Evolutionary conservation across 1,140 invertebrate species (phyloP), one percentile per base, ranked within the genome.

Genomic region (Dendroctonus valens): DNA sequence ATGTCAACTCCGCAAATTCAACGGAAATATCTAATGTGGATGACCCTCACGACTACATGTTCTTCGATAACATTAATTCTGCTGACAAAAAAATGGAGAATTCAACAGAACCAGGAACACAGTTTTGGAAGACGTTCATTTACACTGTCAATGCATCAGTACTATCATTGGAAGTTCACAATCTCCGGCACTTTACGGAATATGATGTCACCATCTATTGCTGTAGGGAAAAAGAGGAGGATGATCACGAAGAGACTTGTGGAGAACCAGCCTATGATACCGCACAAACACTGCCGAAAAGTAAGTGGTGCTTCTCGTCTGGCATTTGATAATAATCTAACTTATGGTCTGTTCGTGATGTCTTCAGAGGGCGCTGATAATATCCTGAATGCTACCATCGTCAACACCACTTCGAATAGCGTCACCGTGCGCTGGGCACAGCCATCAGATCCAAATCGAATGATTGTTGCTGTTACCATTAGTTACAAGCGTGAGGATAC

Each of bases 361-460:
- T 26, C 1, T 26, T 26, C 26, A n/a, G 11, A 55, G 15, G n/a
- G 11, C 0, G 9, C 8, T 26, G 87, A 89, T 71, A 77, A 85
- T 55, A 85, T 89, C 59, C 79, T 77, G 0, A 74, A 78, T 3
- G 73, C 88, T 26, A 59, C 66, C 15, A 76, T 78, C 41, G 81
- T 77, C 38, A 76, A 77, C 65, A 57, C 73, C 48, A 78, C 70
- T 51, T 61, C 69, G 37, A 70, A 81, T 1, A 81, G 81, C 58
- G 83, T 89, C 2, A 85, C 84, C 44, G 75, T 91, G 0, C 78
- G 77, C 7, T 98, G 95, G 95, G 78, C 85, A 0, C 87, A 90
- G 72, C 94, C 94, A 0, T 59, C 72, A n/a, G 77, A 87, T 63
- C 93, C 94, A 0, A 98, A 98, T 78, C 92, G 94, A 0, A 81